These are phyloP conservation scores for Cheiracanthium punctorium DNA, from an alignment of 2,888 invertebrate genomes.

Conservation along the genomic window DNA sequence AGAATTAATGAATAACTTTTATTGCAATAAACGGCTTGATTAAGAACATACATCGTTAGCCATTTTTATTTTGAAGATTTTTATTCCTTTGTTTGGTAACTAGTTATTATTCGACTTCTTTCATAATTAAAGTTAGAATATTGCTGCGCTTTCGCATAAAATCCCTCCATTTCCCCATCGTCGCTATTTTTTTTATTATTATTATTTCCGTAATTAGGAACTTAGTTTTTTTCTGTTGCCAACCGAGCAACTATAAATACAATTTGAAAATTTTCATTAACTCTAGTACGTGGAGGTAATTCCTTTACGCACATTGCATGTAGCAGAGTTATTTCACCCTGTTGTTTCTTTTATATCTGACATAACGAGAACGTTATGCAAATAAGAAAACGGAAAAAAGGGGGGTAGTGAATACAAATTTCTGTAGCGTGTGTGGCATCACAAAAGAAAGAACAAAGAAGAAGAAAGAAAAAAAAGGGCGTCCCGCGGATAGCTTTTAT, in stretches of 20 bases:
- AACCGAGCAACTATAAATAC: not conserved
- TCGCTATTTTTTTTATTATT: not conserved
- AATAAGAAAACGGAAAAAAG: not conserved
- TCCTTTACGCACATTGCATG: not conserved
- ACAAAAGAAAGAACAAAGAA: not conserved
- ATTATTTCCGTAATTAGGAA: not conserved
- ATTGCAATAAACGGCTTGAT: no score
- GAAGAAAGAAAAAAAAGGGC: not conserved
- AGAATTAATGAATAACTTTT: no score
- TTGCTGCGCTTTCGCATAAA: not conserved
- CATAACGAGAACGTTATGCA: constrained; percentile 2
- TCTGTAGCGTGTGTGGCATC: not conserved
- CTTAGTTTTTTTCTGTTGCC: not conserved
- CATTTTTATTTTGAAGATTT: no score
- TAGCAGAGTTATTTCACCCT: not conserved
- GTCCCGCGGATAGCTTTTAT: not conserved
- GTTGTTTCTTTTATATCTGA: not conserved
- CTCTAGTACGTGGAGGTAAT: not conserved
- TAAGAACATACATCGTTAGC: no score
- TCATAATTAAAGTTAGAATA: not conserved
- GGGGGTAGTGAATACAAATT: not conserved
- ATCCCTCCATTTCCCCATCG: not conserved
- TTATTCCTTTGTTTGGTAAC: not conserved
- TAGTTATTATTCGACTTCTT: not conserved
- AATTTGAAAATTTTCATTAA: not conserved